Evolutionary conservation across 2,113 vertebrate species (phyloP).

Genomic region (Diphyllodes magnificus): DNA sequence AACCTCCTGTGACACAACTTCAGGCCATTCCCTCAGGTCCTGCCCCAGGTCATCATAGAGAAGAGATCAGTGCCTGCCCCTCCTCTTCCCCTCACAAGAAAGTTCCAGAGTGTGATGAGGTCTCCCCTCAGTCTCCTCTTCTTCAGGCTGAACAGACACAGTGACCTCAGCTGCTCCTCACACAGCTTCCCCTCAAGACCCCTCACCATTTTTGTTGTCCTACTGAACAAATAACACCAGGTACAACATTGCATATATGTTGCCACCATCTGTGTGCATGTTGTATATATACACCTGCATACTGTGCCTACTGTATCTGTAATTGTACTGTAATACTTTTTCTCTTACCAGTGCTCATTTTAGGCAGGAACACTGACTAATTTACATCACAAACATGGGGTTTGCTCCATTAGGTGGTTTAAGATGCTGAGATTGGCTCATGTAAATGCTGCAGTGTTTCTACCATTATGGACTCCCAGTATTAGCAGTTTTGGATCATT

Average conservation of each 20-base stretch:
- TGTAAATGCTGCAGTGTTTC: not conserved
- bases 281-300: not conserved
- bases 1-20: not conserved
- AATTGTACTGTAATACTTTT: not conserved
- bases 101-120: not conserved
- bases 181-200: not conserved
- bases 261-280: fast-evolving
- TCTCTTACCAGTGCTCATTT: not conserved
- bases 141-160: not conserved
- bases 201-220: not conserved
- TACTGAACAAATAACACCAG: not conserved
- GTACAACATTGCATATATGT: fast-evolving
- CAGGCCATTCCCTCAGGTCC: not conserved
- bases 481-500: slow-evolving; percentile 14
- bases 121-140: not conserved
- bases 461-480: not conserved
- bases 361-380: not conserved
- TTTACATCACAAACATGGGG: not conserved
- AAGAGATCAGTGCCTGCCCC: not conserved
- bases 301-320: not conserved
- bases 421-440: slow-evolving; percentile 1
- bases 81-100: fast-evolving
- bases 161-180: not conserved
- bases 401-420: slow-evolving; percentile 12
- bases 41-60: not conserved